phyloP scores from a whole-genome alignment of 2,888 invertebrate genomes.

The Sarcophaga carnaria region DNA sequence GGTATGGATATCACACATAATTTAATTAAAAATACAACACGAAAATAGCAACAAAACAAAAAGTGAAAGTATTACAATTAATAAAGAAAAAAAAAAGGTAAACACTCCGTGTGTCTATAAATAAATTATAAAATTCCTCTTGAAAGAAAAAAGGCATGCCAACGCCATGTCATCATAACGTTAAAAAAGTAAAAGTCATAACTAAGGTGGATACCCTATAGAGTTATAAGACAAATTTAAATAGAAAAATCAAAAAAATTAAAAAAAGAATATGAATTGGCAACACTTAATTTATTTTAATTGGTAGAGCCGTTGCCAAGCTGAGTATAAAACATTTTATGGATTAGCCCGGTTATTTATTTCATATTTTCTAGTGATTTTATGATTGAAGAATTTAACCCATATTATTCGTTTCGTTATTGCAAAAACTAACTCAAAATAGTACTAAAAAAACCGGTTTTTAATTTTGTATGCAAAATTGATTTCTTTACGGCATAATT shows the following conservation, averaged over 20 bases:
- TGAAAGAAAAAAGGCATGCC: background rate
- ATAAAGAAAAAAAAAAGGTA: slow-evolving; percentile 20
- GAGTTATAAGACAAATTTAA: background rate
- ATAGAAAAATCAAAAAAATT: background rate
- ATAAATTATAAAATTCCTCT: slow-evolving; percentile 35
- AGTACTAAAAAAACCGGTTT: background rate
- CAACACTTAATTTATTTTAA: background rate
- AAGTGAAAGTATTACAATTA: slow-evolving; percentile 31
- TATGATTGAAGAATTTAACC: too few species aligned
- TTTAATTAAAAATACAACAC: slow-evolving; percentile 52
- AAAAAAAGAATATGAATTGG: background rate
- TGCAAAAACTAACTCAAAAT: too few species aligned
- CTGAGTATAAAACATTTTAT: too few species aligned
- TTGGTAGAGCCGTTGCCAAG: background rate
- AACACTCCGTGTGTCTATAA: slow-evolving; percentile 25
- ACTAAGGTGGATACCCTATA: slow-evolving; percentile 5
- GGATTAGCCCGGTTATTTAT: too few species aligned
- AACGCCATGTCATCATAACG: background rate
- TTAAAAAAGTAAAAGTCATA: slow-evolving; percentile 45
- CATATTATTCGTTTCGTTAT: too few species aligned
- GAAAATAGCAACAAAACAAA: slow-evolving; percentile 13
- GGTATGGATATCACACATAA: background rate
- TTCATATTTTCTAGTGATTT: too few species aligned
- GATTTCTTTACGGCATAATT: background rate
- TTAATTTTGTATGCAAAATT: background rate